Evolutionary conservation across 2,113 vertebrate genomes (phyloP), one percentile per base, ranked within the genome.

Genomic region (Marmota monax): DNA sequence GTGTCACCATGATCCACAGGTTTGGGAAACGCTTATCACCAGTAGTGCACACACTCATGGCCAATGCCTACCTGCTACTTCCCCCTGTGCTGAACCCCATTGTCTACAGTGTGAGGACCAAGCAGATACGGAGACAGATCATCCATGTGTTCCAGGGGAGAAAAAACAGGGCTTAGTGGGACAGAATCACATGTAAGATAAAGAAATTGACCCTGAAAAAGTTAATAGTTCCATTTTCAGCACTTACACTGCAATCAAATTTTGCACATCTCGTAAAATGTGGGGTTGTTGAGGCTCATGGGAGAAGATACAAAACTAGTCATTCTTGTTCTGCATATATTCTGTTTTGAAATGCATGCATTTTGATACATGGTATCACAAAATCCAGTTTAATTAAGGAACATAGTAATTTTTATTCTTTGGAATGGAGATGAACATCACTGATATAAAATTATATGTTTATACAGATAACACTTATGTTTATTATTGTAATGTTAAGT

Each of bases 51-150:
- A 92, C 37, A 0, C 77, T 98, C 29, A 95, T 98, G 96, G 98
- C 95, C 7, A 95, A 96, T 34, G 51, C 80, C 45, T 97, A 92
- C 0, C 91, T 98, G 4, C 92, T 98, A 27, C 37, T 98, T 0
- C 97, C 92, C 0, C 94, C 98, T 1, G 61, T 98, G 20, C 93
- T 97, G 61, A 98, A 98, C 58, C 97, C 96, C 0, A 90, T 98
- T 0, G 34, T 97, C 5, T 97, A 98, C 14, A 98, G 97, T 76
- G 84, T 98, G 91, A 98, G 97, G 76, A 97, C 92, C 25, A 95
- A 94, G 45, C 95, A 93, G 87, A 97, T 98, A 70, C 16, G 12
- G 23, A 74, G 72, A 51, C 0, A 0, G 23, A 56, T 98, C 53
- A 84, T 89, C 22, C 10, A 51, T 23, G 42, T 97, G 27, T 94